Evolutionary conservation across 1,140 invertebrate genomes (phyloP).

Genomic region (Drosophila bifasciata): DNA sequence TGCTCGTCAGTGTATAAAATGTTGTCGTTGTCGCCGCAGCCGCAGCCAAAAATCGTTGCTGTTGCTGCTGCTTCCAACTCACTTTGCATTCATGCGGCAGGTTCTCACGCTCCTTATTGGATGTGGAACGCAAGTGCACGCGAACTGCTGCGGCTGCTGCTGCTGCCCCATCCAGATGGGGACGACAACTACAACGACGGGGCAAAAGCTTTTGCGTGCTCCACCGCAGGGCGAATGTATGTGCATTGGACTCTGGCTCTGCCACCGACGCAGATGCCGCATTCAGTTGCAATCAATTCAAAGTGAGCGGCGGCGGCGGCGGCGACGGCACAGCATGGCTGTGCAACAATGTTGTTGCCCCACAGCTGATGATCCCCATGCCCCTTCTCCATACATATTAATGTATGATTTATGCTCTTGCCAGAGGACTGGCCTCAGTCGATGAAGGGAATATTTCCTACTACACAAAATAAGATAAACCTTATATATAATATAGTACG

Average conservation of each 20-base stretch:
- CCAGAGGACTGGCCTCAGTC: slow-evolving; percentile 53
- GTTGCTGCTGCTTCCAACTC: slow-evolving; percentile 49
- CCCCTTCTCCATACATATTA: slow-evolving; percentile 6
- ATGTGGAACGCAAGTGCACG: slow-evolving; percentile 73
- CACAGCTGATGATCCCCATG: slow-evolving; percentile 47
- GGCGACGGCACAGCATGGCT: neutral
- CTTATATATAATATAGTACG: too few species aligned
- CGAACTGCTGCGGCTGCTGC: slow-evolving; percentile 36
- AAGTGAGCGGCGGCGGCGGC: slow-evolving; percentile 51
- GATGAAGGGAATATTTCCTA: too few species aligned
- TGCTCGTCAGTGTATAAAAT: too few species aligned
- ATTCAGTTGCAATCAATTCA: slow-evolving; percentile 42
- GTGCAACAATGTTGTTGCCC: slow-evolving; percentile 62
- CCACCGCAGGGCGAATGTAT: slow-evolving; percentile 72
- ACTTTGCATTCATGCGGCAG: slow-evolving; percentile 71
- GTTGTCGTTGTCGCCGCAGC: slow-evolving; percentile 49
- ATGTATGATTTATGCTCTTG: slow-evolving; percentile 64
- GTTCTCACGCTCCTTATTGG: slow-evolving; percentile 83
- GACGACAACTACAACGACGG: slow-evolving; percentile 1
- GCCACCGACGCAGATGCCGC: slow-evolving; percentile 70
- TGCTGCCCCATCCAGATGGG: neutral
- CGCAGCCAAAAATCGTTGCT: neutral
- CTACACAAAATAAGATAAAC: too few species aligned
- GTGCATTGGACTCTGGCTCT: slow-evolving; percentile 56
- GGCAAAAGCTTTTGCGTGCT: slow-evolving; percentile 58